These are phyloP conservation scores for Galeruca laticollis DNA, from an alignment of 2,888 invertebrate genomes.

Conservation along the genomic window DNA sequence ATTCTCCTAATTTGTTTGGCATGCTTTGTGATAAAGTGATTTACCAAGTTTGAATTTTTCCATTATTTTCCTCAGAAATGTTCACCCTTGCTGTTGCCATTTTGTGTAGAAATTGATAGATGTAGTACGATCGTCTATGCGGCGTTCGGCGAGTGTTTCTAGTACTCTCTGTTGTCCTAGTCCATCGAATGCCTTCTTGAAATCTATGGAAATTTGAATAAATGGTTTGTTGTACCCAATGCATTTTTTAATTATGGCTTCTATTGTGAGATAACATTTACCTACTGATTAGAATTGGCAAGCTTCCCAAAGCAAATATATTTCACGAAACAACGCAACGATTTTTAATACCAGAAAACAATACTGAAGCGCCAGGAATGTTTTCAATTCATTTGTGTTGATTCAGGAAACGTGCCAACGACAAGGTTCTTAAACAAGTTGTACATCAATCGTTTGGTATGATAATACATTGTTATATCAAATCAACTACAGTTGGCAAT, in stretches of 20 bases:
- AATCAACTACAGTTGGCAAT: neutral
- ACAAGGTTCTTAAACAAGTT: neutral
- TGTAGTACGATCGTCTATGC: too few species aligned
- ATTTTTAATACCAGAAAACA: conserved; percentile 21
- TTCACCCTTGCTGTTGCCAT: too few species aligned
- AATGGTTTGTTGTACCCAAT: too few species aligned
- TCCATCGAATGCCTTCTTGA: too few species aligned
- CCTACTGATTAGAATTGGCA: conserved; percentile 9
- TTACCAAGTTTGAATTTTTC: too few species aligned
- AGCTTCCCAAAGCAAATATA: conserved; percentile 7
- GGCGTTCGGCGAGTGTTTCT: too few species aligned
- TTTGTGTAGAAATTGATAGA: too few species aligned
- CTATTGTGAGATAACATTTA: conserved; percentile 12
- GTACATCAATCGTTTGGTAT: conserved; percentile 2
- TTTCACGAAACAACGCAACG: conserved; percentile 18
- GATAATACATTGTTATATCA: neutral
- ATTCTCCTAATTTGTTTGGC: too few species aligned
- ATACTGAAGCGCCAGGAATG: conserved; percentile 23
- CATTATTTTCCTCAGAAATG: too few species aligned
- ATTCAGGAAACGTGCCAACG: conserved; percentile 17
- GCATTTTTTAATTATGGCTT: too few species aligned
- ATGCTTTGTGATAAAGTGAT: too few species aligned
- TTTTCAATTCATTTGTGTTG: conserved; percentile 23
- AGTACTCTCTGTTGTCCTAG: too few species aligned
- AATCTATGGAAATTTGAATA: neutral